phyloP scores from a whole-genome alignment of 2,113 vertebrate species.

The Laticauda laticaudata region DNA sequence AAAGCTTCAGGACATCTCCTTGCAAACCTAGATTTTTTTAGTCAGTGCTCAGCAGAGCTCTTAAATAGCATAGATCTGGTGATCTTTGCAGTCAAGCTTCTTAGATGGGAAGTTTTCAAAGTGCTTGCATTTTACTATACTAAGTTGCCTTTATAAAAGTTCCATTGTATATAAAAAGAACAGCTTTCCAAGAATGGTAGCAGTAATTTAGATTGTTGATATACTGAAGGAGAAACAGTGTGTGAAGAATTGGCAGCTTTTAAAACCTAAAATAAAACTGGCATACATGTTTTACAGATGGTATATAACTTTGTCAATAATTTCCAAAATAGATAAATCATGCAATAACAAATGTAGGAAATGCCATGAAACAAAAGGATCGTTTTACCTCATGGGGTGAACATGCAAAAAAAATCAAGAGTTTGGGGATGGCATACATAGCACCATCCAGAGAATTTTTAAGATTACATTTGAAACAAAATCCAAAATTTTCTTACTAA shows the following conservation, averaged over 20 bases:
- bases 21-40: neutral
- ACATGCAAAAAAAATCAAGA: neutral
- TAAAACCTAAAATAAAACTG: neutral
- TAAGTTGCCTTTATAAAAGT: neutral
- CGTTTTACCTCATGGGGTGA: neutral
- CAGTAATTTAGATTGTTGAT: neutral
- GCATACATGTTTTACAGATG: neutral
- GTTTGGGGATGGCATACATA: neutral
- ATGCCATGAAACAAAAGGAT: neutral
- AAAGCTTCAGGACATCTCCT: neutral
- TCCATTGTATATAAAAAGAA: neutral
- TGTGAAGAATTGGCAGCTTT: neutral
- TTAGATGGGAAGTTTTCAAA: neutral
- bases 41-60: neutral
- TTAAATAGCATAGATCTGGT: neutral
- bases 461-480: neutral
- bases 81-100: neutral
- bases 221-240: neutral
- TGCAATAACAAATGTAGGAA: neutral
- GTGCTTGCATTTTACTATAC: neutral
- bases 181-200: neutral
- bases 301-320: neutral
- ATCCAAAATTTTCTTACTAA: neutral
- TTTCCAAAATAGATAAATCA: neutral
- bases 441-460: neutral